Percentiles rank a stretch among this genome's conserved stretches.
phyloP scores from a whole-genome alignment of 2,888 invertebrate genomes.

The Heterodera filipjevi region DNA sequence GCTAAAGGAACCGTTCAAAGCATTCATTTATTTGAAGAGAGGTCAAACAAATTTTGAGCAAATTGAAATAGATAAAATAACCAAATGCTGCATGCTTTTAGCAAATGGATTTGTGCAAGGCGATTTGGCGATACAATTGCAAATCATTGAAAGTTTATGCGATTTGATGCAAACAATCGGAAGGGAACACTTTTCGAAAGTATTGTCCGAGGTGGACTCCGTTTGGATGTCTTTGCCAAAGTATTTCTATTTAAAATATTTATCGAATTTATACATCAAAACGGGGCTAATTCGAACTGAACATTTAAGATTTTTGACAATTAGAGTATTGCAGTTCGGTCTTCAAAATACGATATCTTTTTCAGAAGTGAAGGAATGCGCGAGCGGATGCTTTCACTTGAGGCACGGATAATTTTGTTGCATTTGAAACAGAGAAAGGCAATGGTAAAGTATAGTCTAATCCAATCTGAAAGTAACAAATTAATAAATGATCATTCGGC shows the following conservation, averaged over 20 bases:
- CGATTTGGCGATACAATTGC: conserved; percentile 30
- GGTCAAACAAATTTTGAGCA: conserved; percentile 19
- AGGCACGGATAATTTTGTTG: conserved; percentile 31
- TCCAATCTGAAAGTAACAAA: too few relatives aligned
- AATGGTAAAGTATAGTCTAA: background rate
- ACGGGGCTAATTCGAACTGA: too few relatives aligned
- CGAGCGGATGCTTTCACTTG: conserved; percentile 32
- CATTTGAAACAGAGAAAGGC: conserved; percentile 25
- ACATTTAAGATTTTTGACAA: too few relatives aligned
- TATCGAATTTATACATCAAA: too few relatives aligned
- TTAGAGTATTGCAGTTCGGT: too few relatives aligned
- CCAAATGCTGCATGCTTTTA: conserved; percentile 20
- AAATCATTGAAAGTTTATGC: conserved; percentile 35
- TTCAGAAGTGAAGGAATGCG: conserved; percentile 36
- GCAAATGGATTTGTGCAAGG: conserved; percentile 35
- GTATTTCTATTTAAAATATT: too few relatives aligned
- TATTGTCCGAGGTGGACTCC: conserved; percentile 28
- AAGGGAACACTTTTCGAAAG: conserved; percentile 22
- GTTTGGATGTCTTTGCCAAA: conserved; percentile 30
- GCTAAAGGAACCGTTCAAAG: conserved; percentile 20
- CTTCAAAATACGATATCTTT: background rate
- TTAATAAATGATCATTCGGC: too few relatives aligned
- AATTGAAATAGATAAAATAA: background rate
- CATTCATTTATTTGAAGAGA: conserved; percentile 37
- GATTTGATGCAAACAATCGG: conserved; percentile 8